phyloP scores from a whole-genome alignment of 2,797 vertebrate species.

The Cuniculus paca region DNA sequence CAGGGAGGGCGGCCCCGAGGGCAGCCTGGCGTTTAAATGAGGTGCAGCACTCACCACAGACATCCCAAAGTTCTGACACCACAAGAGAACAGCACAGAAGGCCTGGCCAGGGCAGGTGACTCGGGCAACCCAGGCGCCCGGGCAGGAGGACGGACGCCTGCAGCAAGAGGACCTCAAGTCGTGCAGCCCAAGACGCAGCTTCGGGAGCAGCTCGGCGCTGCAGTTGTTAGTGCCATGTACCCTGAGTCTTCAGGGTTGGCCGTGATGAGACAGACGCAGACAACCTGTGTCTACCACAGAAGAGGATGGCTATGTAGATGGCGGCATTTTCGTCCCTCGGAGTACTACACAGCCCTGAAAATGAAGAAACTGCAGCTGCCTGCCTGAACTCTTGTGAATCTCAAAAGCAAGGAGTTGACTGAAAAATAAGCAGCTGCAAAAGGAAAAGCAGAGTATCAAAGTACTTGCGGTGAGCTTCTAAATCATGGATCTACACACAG shows the following conservation, averaged over 20 bases:
- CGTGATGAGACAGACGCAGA: not conserved
- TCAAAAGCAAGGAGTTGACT: not conserved
- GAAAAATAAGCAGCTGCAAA: conserved; percentile 4
- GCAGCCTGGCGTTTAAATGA: not conserved
- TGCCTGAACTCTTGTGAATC: not conserved
- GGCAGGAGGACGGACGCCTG: not conserved
- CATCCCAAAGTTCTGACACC: not conserved
- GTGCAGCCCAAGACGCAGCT: not conserved
- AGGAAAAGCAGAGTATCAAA: conserved; percentile 45
- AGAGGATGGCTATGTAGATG: not conserved
- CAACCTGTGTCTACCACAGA: not conserved
- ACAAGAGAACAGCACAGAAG: not conserved
- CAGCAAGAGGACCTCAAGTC: not conserved
- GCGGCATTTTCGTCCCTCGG: not conserved
- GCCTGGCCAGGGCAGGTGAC: not conserved
- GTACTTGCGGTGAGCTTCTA: not conserved
- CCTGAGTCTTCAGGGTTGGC: not conserved
- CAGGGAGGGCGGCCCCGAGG: not conserved
- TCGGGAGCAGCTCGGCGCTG: not conserved
- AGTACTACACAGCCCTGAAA: not conserved
- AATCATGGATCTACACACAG: not conserved
- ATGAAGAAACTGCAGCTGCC: not conserved
- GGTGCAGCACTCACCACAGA: not conserved
- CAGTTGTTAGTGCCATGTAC: not conserved
- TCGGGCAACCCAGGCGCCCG: not conserved